These are phyloP conservation scores for Lasioglossum figueresi DNA, from an alignment of 2,888 invertebrate genomes.

Conservation along the genomic window DNA sequence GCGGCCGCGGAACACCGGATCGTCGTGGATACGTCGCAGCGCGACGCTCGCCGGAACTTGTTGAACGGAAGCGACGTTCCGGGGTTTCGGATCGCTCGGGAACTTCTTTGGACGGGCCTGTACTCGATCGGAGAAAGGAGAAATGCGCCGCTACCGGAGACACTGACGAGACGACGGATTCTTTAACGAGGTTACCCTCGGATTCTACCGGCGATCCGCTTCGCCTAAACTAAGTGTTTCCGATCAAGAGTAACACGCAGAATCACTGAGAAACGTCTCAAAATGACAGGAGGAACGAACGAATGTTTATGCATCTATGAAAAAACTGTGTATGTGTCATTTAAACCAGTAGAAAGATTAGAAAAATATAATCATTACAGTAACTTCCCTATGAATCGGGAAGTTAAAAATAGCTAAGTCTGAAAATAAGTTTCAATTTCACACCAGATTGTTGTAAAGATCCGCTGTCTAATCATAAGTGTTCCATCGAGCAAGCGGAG, in stretches of 20 bases:
- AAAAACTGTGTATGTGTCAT: too few species aligned
- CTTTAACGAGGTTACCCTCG: not conserved
- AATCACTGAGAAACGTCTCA: too few species aligned
- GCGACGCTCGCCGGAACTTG: not conserved
- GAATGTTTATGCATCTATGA: too few species aligned
- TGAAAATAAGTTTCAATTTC: too few species aligned
- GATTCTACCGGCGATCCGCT: not conserved
- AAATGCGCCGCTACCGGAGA: not conserved
- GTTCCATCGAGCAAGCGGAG: not conserved
- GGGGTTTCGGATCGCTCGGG: not conserved
- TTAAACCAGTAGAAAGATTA: too few species aligned
- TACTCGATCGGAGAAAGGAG: conserved; percentile 4
- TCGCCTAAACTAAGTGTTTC: not conserved
- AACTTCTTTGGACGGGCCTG: not conserved
- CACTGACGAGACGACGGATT: not conserved
- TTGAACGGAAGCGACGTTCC: conserved; percentile 2
- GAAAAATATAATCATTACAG: too few species aligned
- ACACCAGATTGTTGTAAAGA: too few species aligned
- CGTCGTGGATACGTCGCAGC: conserved; percentile 22
- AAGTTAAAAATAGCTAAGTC: too few species aligned
- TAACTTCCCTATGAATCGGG: too few species aligned
- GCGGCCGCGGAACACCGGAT: conserved; percentile 28
- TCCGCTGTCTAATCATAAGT: too few species aligned
- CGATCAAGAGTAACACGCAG: not conserved
- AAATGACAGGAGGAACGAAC: too few species aligned